Evolutionary conservation across 2,113 vertebrate species (phyloP).

Genomic region (Promerops cafer): DNA sequence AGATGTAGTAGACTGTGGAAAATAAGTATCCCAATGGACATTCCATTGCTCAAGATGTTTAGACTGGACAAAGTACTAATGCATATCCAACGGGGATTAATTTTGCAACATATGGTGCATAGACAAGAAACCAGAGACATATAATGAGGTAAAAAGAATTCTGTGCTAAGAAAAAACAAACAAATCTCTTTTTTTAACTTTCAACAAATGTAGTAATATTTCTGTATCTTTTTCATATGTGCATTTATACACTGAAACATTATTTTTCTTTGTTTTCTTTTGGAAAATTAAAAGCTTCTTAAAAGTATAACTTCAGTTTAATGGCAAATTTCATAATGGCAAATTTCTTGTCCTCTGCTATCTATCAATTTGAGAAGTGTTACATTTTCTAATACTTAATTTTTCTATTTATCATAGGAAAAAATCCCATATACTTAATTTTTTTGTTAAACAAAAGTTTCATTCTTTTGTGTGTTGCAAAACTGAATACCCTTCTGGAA

Average conservation of each 20-base stretch:
- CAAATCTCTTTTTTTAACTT: background rate
- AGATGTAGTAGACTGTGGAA: constrained; percentile 25
- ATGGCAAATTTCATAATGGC: background rate
- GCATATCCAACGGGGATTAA: background rate
- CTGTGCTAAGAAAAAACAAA: background rate
- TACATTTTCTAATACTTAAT: background rate
- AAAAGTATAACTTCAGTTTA: background rate
- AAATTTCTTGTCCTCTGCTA: background rate
- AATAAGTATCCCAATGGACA: constrained; percentile 13
- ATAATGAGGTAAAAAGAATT: background rate
- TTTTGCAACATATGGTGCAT: background rate
- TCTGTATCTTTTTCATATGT: background rate
- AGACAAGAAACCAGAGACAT: background rate
- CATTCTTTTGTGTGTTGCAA: background rate
- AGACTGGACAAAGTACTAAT: constrained; percentile 20
- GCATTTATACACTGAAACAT: background rate
- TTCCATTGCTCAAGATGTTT: constrained; percentile 38
- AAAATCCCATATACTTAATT: background rate
- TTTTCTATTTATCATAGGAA: background rate
- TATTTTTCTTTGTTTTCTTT: background rate
- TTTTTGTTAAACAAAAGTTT: background rate
- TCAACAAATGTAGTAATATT: background rate
- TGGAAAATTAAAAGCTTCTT: background rate
- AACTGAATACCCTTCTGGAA: background rate
- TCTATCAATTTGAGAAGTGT: background rate